These are phyloP conservation scores for Phrynosoma blainvillii DNA, from an alignment of 2,113 vertebrate genomes.

Conservation along the genomic window DNA sequence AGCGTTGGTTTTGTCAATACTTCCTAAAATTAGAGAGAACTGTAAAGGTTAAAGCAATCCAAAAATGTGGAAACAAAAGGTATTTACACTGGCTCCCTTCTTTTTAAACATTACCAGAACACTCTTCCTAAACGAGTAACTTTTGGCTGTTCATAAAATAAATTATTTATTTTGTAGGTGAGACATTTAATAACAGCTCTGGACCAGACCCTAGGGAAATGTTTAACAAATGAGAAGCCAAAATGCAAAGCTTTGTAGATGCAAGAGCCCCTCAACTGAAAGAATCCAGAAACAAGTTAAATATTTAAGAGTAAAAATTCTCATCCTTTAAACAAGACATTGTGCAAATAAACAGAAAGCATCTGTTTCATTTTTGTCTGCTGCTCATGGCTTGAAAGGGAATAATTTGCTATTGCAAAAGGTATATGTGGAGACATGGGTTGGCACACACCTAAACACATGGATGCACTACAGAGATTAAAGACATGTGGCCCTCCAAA, in stretches of 20 bases:
- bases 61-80: not conserved
- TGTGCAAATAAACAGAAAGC: slow-evolving; percentile 50
- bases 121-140: slow-evolving; percentile 27
- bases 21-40: not conserved
- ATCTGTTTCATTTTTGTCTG: slow-evolving; percentile 47
- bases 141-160: slow-evolving; percentile 25
- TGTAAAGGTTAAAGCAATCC: not conserved
- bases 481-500: not conserved
- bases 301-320: slow-evolving; percentile 65
- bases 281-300: slow-evolving; percentile 59
- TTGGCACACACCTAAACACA: not conserved
- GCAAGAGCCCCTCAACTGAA: slow-evolving; percentile 11
- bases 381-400: not conserved
- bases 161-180: slow-evolving; percentile 49
- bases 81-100: not conserved
- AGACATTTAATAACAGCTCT: slow-evolving; percentile 29
- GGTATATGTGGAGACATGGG: not conserved
- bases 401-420: not conserved
- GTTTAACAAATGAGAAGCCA: slow-evolving; percentile 40
- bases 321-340: slow-evolving; percentile 52
- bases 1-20: no score
- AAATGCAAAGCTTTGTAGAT: slow-evolving; percentile 21
- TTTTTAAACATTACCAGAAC: slow-evolving; percentile 28
- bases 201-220: slow-evolving; percentile 19
- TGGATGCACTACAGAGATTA: not conserved